These are phyloP conservation scores for Drosophila busckii DNA, from an alignment of 1,140 invertebrate genomes.

Conservation along the genomic window DNA sequence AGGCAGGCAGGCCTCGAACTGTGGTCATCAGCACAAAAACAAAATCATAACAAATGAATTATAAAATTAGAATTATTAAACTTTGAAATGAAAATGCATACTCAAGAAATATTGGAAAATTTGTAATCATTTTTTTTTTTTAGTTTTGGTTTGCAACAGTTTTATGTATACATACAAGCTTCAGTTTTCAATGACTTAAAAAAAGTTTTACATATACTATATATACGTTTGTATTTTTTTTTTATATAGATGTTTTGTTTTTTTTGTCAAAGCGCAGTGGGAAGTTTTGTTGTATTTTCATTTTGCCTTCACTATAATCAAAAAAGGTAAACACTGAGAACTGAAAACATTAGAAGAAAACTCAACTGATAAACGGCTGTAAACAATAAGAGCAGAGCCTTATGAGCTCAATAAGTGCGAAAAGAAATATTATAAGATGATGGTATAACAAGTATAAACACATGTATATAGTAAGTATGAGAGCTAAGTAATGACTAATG, in stretches of 20 bases:
- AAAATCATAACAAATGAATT: neutral
- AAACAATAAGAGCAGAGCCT: constrained; percentile 17
- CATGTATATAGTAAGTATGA: constrained; percentile 10
- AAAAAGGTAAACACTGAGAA: constrained; percentile 54
- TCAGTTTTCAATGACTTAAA: constrained; percentile 54
- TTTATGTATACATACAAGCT: constrained; percentile 70
- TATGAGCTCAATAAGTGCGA: constrained; percentile 29
- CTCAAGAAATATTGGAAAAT: constrained; percentile 27
- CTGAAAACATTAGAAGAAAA: constrained; percentile 29
- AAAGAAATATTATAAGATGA: constrained; percentile 2
- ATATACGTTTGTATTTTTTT: constrained; percentile 32
- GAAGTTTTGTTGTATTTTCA: constrained; percentile 79
- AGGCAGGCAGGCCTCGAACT: neutral
- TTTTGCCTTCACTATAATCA: constrained; percentile 76
- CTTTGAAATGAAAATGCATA: constrained; percentile 24
- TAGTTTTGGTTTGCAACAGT: constrained; percentile 45
- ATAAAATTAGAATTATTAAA: neutral
- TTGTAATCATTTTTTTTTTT: constrained; percentile 51
- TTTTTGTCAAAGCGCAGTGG: constrained; percentile 78
- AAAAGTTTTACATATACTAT: constrained; percentile 33
- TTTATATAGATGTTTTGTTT: constrained; percentile 28
- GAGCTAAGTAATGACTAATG: constrained; percentile 42
- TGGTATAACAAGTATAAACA: neutral
- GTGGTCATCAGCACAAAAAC: neutral
- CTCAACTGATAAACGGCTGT: no score